Conservation (phyloP, 1,140 invertebrate species). For the Trissolcus basalis region DNA sequence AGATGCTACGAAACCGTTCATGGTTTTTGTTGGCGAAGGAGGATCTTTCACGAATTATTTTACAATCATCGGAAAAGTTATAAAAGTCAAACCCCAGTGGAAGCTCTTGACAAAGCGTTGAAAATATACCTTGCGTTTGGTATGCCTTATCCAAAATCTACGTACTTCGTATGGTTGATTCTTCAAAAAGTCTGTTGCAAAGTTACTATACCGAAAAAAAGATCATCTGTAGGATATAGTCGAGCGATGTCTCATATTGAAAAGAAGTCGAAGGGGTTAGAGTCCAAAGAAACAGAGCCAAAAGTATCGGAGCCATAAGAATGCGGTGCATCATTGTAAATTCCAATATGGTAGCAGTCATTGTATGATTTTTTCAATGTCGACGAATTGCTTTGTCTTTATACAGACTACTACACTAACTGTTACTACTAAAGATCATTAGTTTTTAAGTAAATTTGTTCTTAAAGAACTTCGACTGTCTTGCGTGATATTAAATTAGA, state of each 20-base stretch:
- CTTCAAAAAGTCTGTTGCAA: not conserved
- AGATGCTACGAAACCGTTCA: not conserved
- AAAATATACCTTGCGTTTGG: not conserved
- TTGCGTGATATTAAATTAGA: too few relatives aligned
- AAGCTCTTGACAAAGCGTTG: not conserved
- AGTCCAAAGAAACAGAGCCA: too few relatives aligned
- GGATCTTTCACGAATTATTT: not conserved
- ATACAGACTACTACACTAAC: too few relatives aligned
- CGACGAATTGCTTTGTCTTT: too few relatives aligned
- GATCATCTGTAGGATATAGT: not conserved
- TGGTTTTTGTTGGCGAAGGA: not conserved
- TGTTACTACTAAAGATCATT: too few relatives aligned
- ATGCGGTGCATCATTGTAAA: too few relatives aligned
- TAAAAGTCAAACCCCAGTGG: not conserved
- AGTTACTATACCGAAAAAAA: not conserved
- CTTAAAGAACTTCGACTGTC: too few relatives aligned
- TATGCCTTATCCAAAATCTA: not conserved
- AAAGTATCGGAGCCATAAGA: too few relatives aligned
- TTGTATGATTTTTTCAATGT: too few relatives aligned
- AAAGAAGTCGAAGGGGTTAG: not conserved
- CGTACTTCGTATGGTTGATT: constrained; percentile 1
- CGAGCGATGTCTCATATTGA: not conserved
- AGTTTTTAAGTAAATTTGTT: too few relatives aligned
- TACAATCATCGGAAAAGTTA: not conserved
- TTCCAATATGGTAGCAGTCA: too few relatives aligned